Base-by-base conservation (phyloP, 2,113 vertebrate genomes). In the Charina bottae region DNA sequence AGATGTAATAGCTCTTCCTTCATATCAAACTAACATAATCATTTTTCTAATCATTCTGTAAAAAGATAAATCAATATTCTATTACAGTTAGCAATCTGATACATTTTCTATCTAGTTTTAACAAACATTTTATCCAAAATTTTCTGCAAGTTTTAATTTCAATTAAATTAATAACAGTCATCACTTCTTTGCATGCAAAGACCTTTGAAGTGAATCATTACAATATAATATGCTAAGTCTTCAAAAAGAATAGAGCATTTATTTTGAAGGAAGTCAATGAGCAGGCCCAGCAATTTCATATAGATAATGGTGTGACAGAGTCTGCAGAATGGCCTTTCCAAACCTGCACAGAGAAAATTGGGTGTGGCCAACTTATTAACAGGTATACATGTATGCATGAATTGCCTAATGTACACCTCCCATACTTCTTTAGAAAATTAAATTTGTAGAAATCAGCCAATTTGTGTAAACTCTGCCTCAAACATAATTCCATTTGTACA, bases 1-100 rank as follows among this genome's bases (percentile, higher is more conserved):
- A 58, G 89, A 93, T 87, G 92, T 58, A 15, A 8, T 33, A 42
- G 88, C 19, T 84, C 90, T 93, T 64, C 33, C 46, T 83, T 58
- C 62, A 85, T 46, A 58, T 59, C 33, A 89, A 53, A 88, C 53
- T 62, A 0, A 87, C 28, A 64, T 11, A 15, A 90, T 60, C 0
- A 53, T 59, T 85, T 33, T 91, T 92, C 24, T 37, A 88, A 59
- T 53, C 10, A 62, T 7, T 85, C 23, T 46, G 10, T 59, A 55
- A 72, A 55, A 15, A 26, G 37, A 56, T 37, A 21, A 46, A 59
- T 1, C n/a, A 55, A 56, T 1, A 11, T 85, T 85, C 13, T 86
- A 33, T 9, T 56, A 49, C 26, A 10, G 15, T 78, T 78, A 78
- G 33, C 68, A 78, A 78, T 78, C 72, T 78, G 6, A 33, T 64